Conservation (phyloP, 2,888 invertebrate genomes). For the Zelleria hepariella region DNA sequence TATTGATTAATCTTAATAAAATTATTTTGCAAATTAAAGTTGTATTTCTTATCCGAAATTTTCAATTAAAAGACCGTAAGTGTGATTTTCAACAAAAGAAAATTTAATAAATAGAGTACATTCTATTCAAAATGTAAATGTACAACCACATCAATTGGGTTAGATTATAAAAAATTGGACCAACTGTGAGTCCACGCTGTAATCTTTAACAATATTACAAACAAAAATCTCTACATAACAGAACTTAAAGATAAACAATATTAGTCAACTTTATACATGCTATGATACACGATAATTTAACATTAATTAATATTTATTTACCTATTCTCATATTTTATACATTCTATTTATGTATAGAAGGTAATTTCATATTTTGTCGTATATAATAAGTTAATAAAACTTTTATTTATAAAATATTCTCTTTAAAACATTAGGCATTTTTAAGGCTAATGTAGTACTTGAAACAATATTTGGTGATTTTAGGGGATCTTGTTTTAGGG, state of each 20-base stretch:
- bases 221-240: constrained; percentile 73
- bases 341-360: constrained; percentile 69
- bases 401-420: constrained; percentile 60
- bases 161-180: constrained; percentile 72
- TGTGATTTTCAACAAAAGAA: constrained; percentile 47
- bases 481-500: constrained; percentile 49
- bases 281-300: constrained; percentile 69
- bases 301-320: constrained; percentile 55
- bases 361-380: constrained; percentile 61
- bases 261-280: constrained; percentile 72
- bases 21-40: too few relatives aligned
- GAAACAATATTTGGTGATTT: constrained; percentile 68
- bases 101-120: constrained; percentile 68
- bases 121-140: constrained; percentile 71
- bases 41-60: too few relatives aligned
- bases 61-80: neutral
- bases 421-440: constrained; percentile 68
- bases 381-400: constrained; percentile 68
- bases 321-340: constrained; percentile 62
- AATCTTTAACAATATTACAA: constrained; percentile 69
- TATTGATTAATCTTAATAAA: too few relatives aligned
- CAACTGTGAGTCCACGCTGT: constrained; percentile 62
- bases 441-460: constrained; percentile 68
- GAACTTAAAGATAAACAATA: constrained; percentile 56
- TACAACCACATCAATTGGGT: constrained; percentile 73